phyloP scores from a whole-genome alignment of 2,888 invertebrate species.

The Sarcophaga variegata region DNA sequence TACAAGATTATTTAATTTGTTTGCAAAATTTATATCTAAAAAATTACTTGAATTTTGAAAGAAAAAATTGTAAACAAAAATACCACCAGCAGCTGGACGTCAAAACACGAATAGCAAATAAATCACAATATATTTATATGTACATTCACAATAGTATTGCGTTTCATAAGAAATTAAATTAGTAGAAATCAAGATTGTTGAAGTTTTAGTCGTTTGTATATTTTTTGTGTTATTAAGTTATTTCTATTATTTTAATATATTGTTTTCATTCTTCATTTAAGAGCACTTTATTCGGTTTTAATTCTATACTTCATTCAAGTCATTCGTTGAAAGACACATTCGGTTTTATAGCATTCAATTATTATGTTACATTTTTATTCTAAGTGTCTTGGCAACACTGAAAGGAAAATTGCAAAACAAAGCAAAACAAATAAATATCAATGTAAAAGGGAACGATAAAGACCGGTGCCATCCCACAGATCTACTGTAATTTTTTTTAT shows the following conservation, averaged over 20 bases:
- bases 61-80: not conserved
- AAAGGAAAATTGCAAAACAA: constrained; percentile 12
- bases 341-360: not conserved
- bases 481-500: constrained; percentile 14
- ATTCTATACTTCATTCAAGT: not conserved
- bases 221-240: not conserved
- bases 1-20: not conserved
- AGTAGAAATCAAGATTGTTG: too few species aligned
- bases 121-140: constrained; percentile 8
- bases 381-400: constrained; percentile 6
- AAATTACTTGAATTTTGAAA: not conserved
- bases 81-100: not conserved
- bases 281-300: too few species aligned
- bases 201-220: not conserved
- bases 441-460: constrained; percentile 28
- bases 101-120: not conserved
- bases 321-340: not conserved
- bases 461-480: constrained; percentile 47
- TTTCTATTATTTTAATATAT: too few species aligned
- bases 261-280: too few species aligned
- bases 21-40: not conserved
- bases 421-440: constrained; percentile 56
- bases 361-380: not conserved
- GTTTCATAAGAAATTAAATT: not conserved
- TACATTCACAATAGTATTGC: constrained; percentile 13